phyloP scores from a whole-genome alignment of 2,113 vertebrate species.

The Vimba vimba region DNA sequence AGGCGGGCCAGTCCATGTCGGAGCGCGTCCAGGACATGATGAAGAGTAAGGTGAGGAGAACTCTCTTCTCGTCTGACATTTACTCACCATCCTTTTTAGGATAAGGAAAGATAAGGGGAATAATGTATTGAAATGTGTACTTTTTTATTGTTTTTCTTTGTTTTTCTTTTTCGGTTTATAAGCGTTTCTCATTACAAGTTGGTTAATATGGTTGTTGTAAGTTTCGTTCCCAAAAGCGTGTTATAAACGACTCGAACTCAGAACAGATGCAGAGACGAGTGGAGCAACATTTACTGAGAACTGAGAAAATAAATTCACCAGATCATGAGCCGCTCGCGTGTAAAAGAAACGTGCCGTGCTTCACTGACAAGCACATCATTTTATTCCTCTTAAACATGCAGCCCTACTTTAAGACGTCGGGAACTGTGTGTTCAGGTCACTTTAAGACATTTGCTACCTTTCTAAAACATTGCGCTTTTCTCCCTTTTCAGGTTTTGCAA shows the following conservation, averaged over 20 bases:
- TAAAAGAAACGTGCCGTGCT: too few relatives aligned
- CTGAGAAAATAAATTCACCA: too few relatives aligned
- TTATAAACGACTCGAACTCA: too few relatives aligned
- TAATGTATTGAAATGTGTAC: accelerated
- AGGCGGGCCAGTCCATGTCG: conserved; percentile 88
- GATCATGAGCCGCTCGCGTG: too few relatives aligned
- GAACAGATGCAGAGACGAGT: too few relatives aligned
- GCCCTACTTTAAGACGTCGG: too few relatives aligned
- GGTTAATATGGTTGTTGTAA: not conserved
- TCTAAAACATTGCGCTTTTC: not conserved
- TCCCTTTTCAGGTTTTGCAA: not conserved
- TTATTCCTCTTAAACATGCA: not conserved
- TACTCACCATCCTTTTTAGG: not conserved
- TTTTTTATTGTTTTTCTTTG: not conserved
- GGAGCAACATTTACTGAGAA: too few relatives aligned
- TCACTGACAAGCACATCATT: not conserved
- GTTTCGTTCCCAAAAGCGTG: too few relatives aligned
- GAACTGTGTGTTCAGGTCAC: not conserved
- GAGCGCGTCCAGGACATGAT: conserved; percentile 88
- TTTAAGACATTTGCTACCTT: not conserved
- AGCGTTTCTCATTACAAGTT: not conserved
- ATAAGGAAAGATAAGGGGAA: not conserved
- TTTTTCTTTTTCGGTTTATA: not conserved
- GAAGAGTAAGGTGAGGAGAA: conserved; percentile 84
- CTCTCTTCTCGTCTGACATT: not conserved